Evolutionary conservation across 2,888 invertebrate species (phyloP), one percentile per base, ranked within the genome.

Genomic region (Iphiclides podalirius): DNA sequence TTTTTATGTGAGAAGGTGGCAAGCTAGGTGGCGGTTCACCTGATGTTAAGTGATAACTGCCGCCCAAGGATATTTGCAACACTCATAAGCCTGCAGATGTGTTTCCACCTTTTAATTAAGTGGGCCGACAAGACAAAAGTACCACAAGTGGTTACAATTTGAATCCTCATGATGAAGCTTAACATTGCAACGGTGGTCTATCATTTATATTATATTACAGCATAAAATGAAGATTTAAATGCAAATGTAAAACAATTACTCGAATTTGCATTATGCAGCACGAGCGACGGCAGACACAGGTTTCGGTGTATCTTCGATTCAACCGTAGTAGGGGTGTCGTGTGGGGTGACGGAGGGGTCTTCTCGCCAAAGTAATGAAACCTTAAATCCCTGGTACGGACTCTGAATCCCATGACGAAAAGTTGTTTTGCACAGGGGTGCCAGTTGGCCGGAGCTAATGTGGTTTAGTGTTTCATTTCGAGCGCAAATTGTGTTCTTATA

Each of bases 351-450:
- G 71, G 67, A 67, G 51, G 63, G 64, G 52, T 45, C 43, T 45
- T 52, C 44, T 64, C 69, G 59, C 62, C 74, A n/a, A n/a, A n/a
- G 83, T 86, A 88, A 86, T 87, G 87, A 88, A 87, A 88, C 87
- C 88, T 85, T 86, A 88, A 88, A 88, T 87, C 88, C 85, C 87
- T 85, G 80, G 85, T 84, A 75, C 80, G 77, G 72, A 81, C 75
- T 87, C 83, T 79, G 87, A 88, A 88, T 88, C 88, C 87, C 82
- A 75, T 76, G 81, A 77, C 83, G 83, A 82, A 78, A 79, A 76
- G 79, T 75, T 72, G n/a, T n/a, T n/a, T n/a, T n/a, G 72, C 61
- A 59, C 70, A 73, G 84, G 83, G 78, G 83, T 79, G 82, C 70
- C 84, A 88, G 81, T 88, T 81, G 83, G 85, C 81, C 78, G 78